Base-by-base conservation (phyloP, 2,113 vertebrate genomes). In the Bolborhynchus lineola region DNA sequence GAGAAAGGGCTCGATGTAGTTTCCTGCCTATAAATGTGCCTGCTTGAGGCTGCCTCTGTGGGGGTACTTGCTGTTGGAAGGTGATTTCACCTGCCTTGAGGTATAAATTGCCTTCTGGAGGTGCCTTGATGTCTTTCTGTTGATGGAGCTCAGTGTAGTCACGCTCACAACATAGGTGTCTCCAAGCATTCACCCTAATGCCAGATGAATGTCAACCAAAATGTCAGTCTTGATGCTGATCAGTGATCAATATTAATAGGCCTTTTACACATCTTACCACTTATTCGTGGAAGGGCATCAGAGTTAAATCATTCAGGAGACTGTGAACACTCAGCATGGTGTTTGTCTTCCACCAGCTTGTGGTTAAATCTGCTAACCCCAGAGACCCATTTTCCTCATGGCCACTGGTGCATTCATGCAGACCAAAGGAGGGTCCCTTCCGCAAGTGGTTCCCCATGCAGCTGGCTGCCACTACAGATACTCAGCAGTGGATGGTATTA, bases 381-480 rank as follows among this genome's bases (percentile, higher is more conserved):
- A 53, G 59, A 89, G 64, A 47, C 37, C 55, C 4, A 0, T 28
- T 86, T 28, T 5, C 25, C 41, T 33, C 4, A 9, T 0, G 3
- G 46, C 60, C 6, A 6, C 31, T 0, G 1, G 28, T 20, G 21
- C 69, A 81, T 69, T 91, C 3, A 0, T n/a, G 77, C 3, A 4
- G 46, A 33, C 25, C 70, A 18, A 90, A 59, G 75, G 63, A 62
- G 0, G 0, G 31, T 69, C 82, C 60, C 68, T 70, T 90, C 35
- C n/a, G 37, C 33, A 7, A 6, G 13, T 0, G 0, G 39, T 31
- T 82, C 65, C 28, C 16, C 9, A 1, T 2, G 1, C 49, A 6
- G 2, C 68, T 41, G 49, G 25, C 31, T 57, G 67, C 19, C 2
- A 0, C 68, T 70, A 44, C 16, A 31, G 18, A 21, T 63, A 57